Evolutionary conservation across 2,113 vertebrate species (phyloP), one percentile per base, ranked within the genome.

Genomic region (Cranoglanis bouderius): DNA sequence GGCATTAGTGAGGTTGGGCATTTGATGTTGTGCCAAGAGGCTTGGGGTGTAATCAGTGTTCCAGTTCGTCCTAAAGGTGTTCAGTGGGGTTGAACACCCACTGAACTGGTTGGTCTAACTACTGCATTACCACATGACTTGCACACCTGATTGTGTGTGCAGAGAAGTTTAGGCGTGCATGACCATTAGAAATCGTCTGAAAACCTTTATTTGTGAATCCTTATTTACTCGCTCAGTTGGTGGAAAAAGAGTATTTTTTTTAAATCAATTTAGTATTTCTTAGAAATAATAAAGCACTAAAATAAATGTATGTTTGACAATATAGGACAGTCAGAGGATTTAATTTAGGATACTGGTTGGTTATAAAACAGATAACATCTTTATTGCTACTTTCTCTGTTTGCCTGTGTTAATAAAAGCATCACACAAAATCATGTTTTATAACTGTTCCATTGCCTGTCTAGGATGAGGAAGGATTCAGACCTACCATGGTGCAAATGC

Each of bases 381-480:
- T 87, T 59, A 85, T 14, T 75, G 70, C 87, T 8, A 9, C 21
- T n/a, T 40, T 43, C 2, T 29, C 16, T 82, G 53, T 88, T 88
- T 85, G 63, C 75, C 19, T 61, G 55, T 84, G n/a, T 59, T 55
- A 46, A 87, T n/a, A 4, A 63, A 77, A 81, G n/a, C 32, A n/a
- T 67, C 19, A 85, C 6, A 40, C 24, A 72, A 24, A 72, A 49
- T 77, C 70, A 72, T 72, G 40, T 77, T 77, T 77, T 77, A 43
- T 77, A 29, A 77, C 38, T 77, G 24, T 21, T 24, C 70, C 38
- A 4, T 74, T 40, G 19, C 19, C 70, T 40, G 3, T 72, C 67
- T 40, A 74, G 35, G 38, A 26, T 43, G 7, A 75, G 8, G 9
- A 1, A 75, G 38, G 21, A 75, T 75, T 74, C 38, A 74, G 70